A percentile compares a stretch with the other conserved stretches of the same genome.
Evolutionary conservation across 2,113 vertebrate species (phyloP).

Genomic region (Ramphastos sulfuratus): DNA sequence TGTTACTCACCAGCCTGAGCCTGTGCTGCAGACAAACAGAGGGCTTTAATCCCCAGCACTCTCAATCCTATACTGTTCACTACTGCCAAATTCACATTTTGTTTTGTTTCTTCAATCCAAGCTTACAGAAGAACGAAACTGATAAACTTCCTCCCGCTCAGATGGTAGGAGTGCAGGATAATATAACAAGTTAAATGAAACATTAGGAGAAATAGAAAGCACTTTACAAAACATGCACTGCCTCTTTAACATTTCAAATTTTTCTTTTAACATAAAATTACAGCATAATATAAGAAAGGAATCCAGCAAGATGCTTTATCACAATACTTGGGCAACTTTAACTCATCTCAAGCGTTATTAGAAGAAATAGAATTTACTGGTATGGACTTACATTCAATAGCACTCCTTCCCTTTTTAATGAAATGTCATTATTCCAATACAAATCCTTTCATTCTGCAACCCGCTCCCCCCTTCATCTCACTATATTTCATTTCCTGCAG

Average conservation of each 20-base stretch:
- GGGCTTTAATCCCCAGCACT: slow-evolving; percentile 1
- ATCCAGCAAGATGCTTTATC: slow-evolving; percentile 74
- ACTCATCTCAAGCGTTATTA: slow-evolving; percentile 85
- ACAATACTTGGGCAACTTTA: slow-evolving; percentile 79
- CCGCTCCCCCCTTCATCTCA: slow-evolving; percentile 74
- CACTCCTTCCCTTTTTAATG: slow-evolving; percentile 84
- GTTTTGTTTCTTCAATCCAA: not conserved
- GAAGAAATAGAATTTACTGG: slow-evolving; percentile 86
- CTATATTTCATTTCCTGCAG: slow-evolving; percentile 91
- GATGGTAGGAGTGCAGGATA: slow-evolving; percentile 23
- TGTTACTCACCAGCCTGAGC: not conserved
- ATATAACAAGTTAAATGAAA: slow-evolving; percentile 65
- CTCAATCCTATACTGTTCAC: not conserved
- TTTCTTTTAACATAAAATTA: slow-evolving; percentile 77
- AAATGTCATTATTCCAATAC: slow-evolving; percentile 94
- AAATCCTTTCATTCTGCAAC: slow-evolving; percentile 86
- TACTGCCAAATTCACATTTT: not conserved
- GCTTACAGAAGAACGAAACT: not conserved
- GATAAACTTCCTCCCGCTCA: slow-evolving; percentile 46
- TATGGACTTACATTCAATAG: slow-evolving; percentile 83
- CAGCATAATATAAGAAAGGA: slow-evolving; percentile 68
- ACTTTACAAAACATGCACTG: slow-evolving; percentile 57
- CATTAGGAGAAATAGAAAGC: slow-evolving; percentile 57
- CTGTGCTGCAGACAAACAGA: not conserved
- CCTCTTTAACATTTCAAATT: slow-evolving; percentile 75